These are phyloP conservation scores for Eupithecia insigniata DNA, from an alignment of 2,888 invertebrate genomes.

Conservation along the genomic window DNA sequence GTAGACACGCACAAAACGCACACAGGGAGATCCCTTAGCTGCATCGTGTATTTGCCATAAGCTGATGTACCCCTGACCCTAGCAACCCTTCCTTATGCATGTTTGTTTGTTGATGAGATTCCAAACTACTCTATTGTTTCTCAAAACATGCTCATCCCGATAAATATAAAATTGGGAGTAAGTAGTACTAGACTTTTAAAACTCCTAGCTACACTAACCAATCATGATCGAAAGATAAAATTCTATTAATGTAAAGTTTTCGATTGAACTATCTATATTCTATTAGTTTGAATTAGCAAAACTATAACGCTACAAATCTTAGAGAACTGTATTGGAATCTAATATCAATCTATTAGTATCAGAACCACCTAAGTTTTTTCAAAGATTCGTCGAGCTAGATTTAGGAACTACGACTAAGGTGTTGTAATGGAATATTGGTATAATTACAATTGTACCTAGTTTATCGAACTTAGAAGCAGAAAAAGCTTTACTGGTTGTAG, in stretches of 20 bases:
- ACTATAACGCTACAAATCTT: constrained; percentile 64
- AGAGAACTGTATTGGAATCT: constrained; percentile 55
- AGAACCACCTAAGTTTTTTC: constrained; percentile 53
- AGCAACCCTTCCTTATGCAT: constrained; percentile 45
- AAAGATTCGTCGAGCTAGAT: constrained; percentile 50
- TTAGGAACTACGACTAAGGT: constrained; percentile 64
- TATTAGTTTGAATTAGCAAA: constrained; percentile 58
- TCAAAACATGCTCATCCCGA: constrained; percentile 77
- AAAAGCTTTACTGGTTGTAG: constrained; percentile 54
- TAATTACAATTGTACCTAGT: constrained; percentile 47
- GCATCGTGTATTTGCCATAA: constrained; percentile 83
- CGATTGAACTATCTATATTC: constrained; percentile 61
- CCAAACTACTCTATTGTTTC: constrained; percentile 68
- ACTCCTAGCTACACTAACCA: constrained; percentile 65
- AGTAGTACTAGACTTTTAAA: constrained; percentile 63
- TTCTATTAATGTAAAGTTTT: constrained; percentile 58
- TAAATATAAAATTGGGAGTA: constrained; percentile 72
- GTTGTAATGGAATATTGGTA: constrained; percentile 82
- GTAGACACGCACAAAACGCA: constrained; percentile 84
- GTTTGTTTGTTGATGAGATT: constrained; percentile 56
- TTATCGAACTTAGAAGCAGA: constrained; percentile 57
- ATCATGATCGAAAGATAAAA: constrained; percentile 64
- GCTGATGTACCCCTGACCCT: constrained; percentile 56
- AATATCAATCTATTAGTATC: constrained; percentile 47
- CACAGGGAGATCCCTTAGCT: constrained; percentile 77